Evolutionary conservation across 2,113 vertebrate genomes (phyloP), one percentile per base, ranked within the genome.

Genomic region (Boleophthalmus pectinirostris): DNA sequence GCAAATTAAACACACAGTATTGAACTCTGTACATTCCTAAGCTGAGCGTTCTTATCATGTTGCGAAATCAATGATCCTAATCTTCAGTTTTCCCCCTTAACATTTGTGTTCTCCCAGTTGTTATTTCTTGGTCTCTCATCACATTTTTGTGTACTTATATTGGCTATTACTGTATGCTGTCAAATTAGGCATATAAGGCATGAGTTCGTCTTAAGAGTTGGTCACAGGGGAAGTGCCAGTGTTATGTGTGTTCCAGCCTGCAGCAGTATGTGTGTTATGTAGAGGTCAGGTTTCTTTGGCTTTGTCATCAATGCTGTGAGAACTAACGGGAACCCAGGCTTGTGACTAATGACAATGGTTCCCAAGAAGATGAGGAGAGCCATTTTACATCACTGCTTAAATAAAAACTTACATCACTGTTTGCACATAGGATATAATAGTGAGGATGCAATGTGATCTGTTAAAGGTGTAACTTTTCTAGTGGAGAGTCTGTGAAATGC

Each of bases 81-180:
- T 74, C 70, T 79, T 75, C 29, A 23, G 5, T 23, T 20, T 66
- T 60, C 65, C 56, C 51, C 72, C 72, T 46, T 38, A 64, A 64
- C 45, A 72, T 83, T 82, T 75, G 51, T 21, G 66, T 57, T 76
- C 58, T 83, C 73, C 69, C 46, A 51, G 74, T 81, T 86, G 73
- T 84, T 84, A 63, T 73, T 74, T 75, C 58, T 82, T 51, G 4
- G 29, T 66, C 70, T 73, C 77, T n/a, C 38, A 38, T 69, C 45
- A 73, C 46, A 81, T 78, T 72, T 60, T 23, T 72, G 8, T 43
- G n/a, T 35, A 57, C 14, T 64, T 57, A 11, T 54, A 67, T 67
- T 56, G 43, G 33, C 71, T 38, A 18, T 78, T 77, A 73, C 10
- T 66, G 10, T 45, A 69, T 53, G 60, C 9, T 53, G 66, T 76